Evolutionary conservation across 2,888 invertebrate genomes (phyloP), one percentile per base, ranked within the genome.

Genomic region (Hirudinaria manillensis): DNA sequence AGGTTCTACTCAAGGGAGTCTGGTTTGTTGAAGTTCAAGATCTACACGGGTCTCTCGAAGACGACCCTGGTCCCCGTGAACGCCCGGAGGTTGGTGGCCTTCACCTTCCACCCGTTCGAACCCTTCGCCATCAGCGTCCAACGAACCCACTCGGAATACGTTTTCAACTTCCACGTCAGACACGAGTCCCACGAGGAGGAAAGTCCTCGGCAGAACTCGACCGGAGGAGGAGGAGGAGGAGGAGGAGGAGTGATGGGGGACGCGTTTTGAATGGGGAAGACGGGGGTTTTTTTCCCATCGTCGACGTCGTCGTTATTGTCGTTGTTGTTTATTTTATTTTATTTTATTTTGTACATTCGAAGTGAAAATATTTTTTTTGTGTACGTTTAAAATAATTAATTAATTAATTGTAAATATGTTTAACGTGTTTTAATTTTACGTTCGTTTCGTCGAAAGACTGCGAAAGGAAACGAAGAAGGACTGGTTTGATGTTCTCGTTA

Each of bases 61-160:
- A 89, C 90, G 16, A 89, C 90, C 13, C 89, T 90, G 10, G 81
- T 80, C 88, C 81, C 84, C 0, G 80, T 19, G n/a, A n/a, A 29
- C 19, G 32, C 65, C n/a, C 61, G 94, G 79, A 87, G 93, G 79
- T 88, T 96, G 21, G 94, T 95, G 6, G 94, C 96, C 27, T 97
- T 95, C 84, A 94, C 94, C 16, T 96, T 94, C 86, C 97, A 97
- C 86, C 97, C 97, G 0, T 92, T 91, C 21, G 95, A 97, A 86
- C 97, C 97, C 0, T 94, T 97, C 86, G 92, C 94, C 13, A 93
- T 97, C 79, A 95, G 94, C 82, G 93, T 96, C 13, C 96, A 97
- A 84, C 88, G 95, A 80, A 92, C 93, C 16, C 92, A 93, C 86
- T 90, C 92, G 0, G 94, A 94, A 83, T 97, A 96, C 84, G 91